Evolutionary conservation across 2,797 vertebrate species (phyloP), one percentile per base, ranked within the genome.

Genomic region (Spea hammondii): DNA sequence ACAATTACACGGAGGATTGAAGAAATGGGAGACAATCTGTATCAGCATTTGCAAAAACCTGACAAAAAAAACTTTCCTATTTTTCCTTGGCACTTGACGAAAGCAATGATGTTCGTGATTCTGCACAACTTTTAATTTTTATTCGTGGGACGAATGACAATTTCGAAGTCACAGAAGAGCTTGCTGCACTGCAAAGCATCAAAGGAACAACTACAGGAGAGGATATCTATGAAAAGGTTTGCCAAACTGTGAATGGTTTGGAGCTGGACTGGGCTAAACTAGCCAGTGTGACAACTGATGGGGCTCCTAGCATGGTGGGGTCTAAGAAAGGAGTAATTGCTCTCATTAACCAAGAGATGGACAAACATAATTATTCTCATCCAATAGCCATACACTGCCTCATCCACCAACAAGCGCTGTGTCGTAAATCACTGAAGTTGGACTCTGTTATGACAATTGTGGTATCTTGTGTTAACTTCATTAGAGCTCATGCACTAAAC

Each of bases 21-120:
- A 87, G 84, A 84, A 85, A 78, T 86, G 1, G 64, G 79, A 46
- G 55, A 64, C 4, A 62, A 50, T 64, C 49, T 50, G 47, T 12
- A 74, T 62, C 55, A 13, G 55, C 79, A 84, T 65, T 78, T 86
- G 83, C n/a, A n/a, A 72, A 86, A 72, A 66, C 78, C 74, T 84
- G 82, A 8, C n/a, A 62, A 0, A 83, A 82, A 80, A 53, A 83
- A 50, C 68, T 85, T 79, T 74, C 54, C 2, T 84, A 72, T 85
- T 85, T 85, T 83, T 65, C 83, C 14, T 83, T 85, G 73, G 84
- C 85, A 79, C 73, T 86, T 3, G 48, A 47, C 9, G 13, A 48
- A 48, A 68, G 46, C 14, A 62, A 8, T 62, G 59, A 62, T 62
- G 59, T 11, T 62, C 8, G 8, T 14, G 14, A 14, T 17, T 1